Conservation (phyloP, 2,797 vertebrate species). For the Cetoscarus ocellatus region DNA sequence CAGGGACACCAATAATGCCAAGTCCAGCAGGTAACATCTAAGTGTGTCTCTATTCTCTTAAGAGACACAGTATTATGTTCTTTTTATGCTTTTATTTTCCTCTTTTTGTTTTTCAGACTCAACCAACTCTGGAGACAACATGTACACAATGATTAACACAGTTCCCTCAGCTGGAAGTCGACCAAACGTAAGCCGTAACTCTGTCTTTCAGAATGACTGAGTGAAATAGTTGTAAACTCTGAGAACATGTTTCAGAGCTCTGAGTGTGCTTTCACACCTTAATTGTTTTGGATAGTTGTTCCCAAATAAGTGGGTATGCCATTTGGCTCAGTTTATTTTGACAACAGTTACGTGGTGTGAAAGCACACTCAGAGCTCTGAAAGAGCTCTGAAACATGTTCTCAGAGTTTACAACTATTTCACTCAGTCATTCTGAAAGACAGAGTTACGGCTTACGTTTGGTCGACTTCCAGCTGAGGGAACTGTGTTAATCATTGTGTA, state of each 20-base stretch:
- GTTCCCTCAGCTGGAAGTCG: conserved; percentile 95
- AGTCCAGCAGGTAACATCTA: conserved; percentile 94
- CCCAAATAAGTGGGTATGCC: too few relatives aligned
- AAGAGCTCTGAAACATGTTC: too few relatives aligned
- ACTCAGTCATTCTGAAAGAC: background rate
- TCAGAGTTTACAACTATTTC: conserved; percentile 1
- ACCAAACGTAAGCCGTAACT: conserved; percentile 90
- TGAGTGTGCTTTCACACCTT: too few relatives aligned
- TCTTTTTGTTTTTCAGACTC: conserved; percentile 86
- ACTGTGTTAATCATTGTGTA: conserved; percentile 98
- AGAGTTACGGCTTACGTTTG: conserved; percentile 89
- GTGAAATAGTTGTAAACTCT: conserved; percentile 1
- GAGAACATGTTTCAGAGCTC: too few relatives aligned
- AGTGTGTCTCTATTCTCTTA: background rate
- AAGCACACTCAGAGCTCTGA: too few relatives aligned
- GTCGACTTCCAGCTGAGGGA: conserved; percentile 94
- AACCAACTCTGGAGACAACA: conserved; percentile 98
- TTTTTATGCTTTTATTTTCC: background rate
- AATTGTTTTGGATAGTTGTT: too few relatives aligned
- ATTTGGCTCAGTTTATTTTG: too few relatives aligned
- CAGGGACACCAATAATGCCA: conserved; percentile 98
- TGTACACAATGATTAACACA: conserved; percentile 99
- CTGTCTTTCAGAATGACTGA: background rate
- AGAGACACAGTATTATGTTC: background rate
- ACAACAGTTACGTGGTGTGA: too few relatives aligned